Evolutionary conservation across 2,113 vertebrate genomes (phyloP).

Genomic region (Scatophagus argus): DNA sequence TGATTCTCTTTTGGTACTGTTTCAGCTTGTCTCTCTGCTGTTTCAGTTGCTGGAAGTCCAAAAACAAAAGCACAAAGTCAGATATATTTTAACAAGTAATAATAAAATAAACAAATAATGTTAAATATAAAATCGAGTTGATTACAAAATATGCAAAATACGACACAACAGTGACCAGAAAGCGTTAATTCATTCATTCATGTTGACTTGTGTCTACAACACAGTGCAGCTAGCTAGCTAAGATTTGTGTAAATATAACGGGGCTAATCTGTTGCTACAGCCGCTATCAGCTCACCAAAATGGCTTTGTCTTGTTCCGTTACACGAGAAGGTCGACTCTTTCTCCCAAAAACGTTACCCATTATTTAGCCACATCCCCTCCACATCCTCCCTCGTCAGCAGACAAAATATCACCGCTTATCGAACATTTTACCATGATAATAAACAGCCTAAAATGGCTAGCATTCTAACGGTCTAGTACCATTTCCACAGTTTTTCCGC

Average conservation of each 20-base stretch:
- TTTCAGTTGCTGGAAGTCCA: conserved; percentile 92
- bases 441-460: conserved; percentile 35
- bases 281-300: conserved; percentile 86
- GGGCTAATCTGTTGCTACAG: conserved; percentile 35
- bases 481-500: conserved; percentile 23
- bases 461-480: conserved; percentile 34
- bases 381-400: conserved; percentile 43
- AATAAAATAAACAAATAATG: neutral
- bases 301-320: conserved; percentile 92
- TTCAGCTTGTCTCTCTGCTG: conserved; percentile 95
- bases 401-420: neutral
- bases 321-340: conserved; percentile 90
- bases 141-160: neutral
- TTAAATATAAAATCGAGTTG: neutral
- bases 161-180: neutral
- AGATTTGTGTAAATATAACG: neutral
- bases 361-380: conserved; percentile 84
- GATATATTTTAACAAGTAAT: neutral
- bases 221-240: neutral
- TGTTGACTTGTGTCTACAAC: neutral
- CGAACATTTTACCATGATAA: conserved; percentile 27
- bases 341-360: conserved; percentile 94
- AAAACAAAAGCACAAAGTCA: neutral
- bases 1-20: conserved; percentile 91
- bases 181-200: neutral